Evolutionary conservation across 2,113 vertebrate genomes (phyloP).

Genomic region (Osmerus eperlanus): DNA sequence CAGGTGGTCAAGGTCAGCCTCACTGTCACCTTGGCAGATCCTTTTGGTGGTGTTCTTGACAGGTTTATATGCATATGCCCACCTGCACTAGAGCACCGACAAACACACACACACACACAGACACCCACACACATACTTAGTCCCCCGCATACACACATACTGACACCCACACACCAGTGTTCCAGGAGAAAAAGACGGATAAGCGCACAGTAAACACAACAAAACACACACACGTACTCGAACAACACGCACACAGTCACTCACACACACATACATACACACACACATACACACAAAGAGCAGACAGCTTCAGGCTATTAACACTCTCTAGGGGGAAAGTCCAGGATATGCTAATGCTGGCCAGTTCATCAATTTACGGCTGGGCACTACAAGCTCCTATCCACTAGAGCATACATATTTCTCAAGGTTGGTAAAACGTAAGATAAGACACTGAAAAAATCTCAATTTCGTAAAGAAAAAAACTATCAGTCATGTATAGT

Average conservation of each 20-base stretch:
- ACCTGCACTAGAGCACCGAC: constrained; percentile 47
- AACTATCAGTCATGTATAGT: no score
- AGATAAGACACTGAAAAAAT: constrained; percentile 44
- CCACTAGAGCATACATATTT: neutral
- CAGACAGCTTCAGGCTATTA: constrained; percentile 32
- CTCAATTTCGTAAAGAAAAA: constrained; percentile 57
- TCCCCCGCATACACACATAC: constrained; percentile 14
- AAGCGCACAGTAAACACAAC: neutral
- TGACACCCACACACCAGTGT: constrained; percentile 23
- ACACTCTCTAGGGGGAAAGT: constrained; percentile 46
- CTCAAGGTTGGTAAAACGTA: no score
- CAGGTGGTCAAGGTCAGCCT: constrained; percentile 68
- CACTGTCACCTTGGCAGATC: constrained; percentile 63
- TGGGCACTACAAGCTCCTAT: constrained; percentile 34
- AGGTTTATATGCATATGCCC: constrained; percentile 59
- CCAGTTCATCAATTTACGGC: constrained; percentile 62
- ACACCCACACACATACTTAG: constrained; percentile 17
- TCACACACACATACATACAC: constrained; percentile 7
- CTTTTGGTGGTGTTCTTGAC: constrained; percentile 58
- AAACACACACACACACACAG: constrained; percentile 23
- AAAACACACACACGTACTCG: neutral
- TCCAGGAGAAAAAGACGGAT: neutral
- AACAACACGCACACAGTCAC: neutral
- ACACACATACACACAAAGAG: constrained; percentile 8
- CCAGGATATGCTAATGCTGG: constrained; percentile 63